A percentile compares a stretch with the other conserved stretches of the same genome.
These are phyloP conservation scores for Ascaphus truei DNA, from an alignment of 2,113 vertebrate species.

Conservation along the genomic window DNA sequence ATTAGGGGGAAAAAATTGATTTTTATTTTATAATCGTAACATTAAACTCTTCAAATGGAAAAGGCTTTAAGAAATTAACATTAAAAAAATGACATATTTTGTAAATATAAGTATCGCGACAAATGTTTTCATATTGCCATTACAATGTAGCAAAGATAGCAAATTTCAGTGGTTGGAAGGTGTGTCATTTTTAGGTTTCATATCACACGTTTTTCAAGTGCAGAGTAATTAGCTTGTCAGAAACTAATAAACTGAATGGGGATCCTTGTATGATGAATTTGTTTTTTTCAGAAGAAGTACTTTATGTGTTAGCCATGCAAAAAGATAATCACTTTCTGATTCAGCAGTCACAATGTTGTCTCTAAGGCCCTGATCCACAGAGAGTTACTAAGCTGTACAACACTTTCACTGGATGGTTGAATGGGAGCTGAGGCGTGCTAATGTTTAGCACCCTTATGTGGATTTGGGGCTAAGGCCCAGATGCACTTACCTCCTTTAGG, in stretches of 20 bases:
- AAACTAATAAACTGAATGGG: conserved; percentile 50
- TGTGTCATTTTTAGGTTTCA: conserved; percentile 49
- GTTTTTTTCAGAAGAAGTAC: conserved; percentile 29
- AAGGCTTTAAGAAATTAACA: conserved; percentile 91
- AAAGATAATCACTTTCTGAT: background rate
- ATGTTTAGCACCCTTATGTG: too few relatives aligned
- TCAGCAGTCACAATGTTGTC: too few relatives aligned
- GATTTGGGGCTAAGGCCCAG: too few relatives aligned
- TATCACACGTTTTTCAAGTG: conserved; percentile 44
- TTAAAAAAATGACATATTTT: conserved; percentile 69
- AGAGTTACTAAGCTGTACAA: too few relatives aligned
- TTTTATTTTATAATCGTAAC: conserved; percentile 98
- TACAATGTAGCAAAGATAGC: conserved; percentile 93
- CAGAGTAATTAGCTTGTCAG: conserved; percentile 49
- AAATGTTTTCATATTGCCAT: conserved; percentile 81
- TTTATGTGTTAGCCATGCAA: background rate
- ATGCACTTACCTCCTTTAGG: too few relatives aligned
- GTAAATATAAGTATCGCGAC: conserved; percentile 88
- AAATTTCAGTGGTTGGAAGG: conserved; percentile 60
- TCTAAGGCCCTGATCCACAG: too few relatives aligned
- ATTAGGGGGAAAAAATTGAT: conserved; percentile 89
- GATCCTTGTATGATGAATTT: conserved; percentile 37
- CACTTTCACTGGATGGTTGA: too few relatives aligned
- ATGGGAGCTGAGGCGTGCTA: too few relatives aligned
- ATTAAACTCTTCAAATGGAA: conserved; percentile 87